Evolutionary conservation across 2,888 invertebrate species (phyloP).

Genomic region (Hirtodrosophila confusa): DNA sequence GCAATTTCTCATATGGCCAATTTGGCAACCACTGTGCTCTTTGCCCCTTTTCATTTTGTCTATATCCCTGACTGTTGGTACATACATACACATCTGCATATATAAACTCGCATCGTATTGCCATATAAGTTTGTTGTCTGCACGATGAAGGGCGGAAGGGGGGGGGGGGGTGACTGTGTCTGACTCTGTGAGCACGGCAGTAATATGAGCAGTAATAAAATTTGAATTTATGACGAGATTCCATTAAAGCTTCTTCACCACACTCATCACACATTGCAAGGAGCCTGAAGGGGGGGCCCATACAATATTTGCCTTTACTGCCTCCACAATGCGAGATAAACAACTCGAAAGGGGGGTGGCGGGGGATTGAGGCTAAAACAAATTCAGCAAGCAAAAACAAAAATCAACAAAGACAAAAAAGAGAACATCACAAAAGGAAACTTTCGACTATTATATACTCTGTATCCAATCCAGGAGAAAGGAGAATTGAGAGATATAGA

Average conservation of each 20-base stretch:
- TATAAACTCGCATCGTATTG: conserved; percentile 38
- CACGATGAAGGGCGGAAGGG: not conserved
- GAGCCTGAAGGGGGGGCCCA: conserved; percentile 23
- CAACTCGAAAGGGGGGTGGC: conserved; percentile 29
- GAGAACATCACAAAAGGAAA: not conserved
- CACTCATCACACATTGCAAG: conserved; percentile 51
- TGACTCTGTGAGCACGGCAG: conserved; percentile 60
- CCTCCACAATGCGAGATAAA: conserved; percentile 59
- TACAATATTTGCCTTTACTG: conserved; percentile 70
- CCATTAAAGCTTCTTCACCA: conserved; percentile 82
- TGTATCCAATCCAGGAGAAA: no score
- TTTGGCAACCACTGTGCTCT: conserved; percentile 52
- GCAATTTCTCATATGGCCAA: conserved; percentile 28
- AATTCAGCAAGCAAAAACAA: conserved; percentile 57
- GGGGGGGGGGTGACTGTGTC: conserved; percentile 17
- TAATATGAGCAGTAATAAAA: conserved; percentile 81
- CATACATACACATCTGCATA: not conserved
- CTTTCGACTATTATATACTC: no score
- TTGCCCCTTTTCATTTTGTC: not conserved
- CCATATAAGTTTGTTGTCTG: conserved; percentile 57
- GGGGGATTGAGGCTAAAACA: conserved; percentile 36
- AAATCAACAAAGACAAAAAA: conserved; percentile 38
- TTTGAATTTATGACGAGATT: conserved; percentile 83
- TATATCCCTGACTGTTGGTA: not conserved
- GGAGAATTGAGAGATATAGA: no score